Evolutionary conservation across 2,797 vertebrate genomes (phyloP), one percentile per base, ranked within the genome.

Genomic region (Ptychobarbus kaznakovi): DNA sequence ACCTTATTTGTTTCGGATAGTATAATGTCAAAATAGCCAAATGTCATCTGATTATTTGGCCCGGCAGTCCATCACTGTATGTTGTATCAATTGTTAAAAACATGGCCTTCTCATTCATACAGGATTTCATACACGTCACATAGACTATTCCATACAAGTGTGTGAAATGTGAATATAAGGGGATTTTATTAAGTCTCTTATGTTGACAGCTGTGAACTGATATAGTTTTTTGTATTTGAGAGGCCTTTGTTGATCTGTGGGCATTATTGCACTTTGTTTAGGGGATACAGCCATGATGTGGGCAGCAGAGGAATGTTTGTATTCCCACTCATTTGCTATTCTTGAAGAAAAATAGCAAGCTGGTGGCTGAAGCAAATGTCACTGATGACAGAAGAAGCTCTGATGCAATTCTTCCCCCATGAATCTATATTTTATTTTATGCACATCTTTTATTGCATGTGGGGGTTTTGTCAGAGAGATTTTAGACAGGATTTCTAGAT

Each of bases 321-420:
- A 3, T 77, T 51, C 56, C 81, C 70, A 75, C 81, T 49, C 58
- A n/a, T 74, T 22, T 46, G 56, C 38, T 74, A 63, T 82, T 73
- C 18, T 73, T 53, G n/a, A 35, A 61, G 69, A 82, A 63, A 44
- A 63, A 74, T 63, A 40, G 1, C 38, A 32, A 82, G 40, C 68
- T 61, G 80, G 51, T 58, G 1, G 56, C 53, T 32, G 80, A 32
- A 13, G 13, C 20, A 63, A 74, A 82, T 74, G 25, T 74, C 70
- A 65, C 28, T 38, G 8, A n/a, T n/a, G 13, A 18, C 40, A 35
- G 42, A 25, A 16, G 69, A 44, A 18, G 77, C n/a, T 28, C 18
- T 46, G 22, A 46, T 20, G 40, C n/a, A 2, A 11, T 69, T 69
- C 38, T 40, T 69, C 9, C 9, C 25, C 6, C 18, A 40, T 69